A percentile compares a stretch with the other conserved stretches of the same genome.
phyloP scores from a whole-genome alignment of 2,888 invertebrate genomes.

The Mantis religiosa region DNA sequence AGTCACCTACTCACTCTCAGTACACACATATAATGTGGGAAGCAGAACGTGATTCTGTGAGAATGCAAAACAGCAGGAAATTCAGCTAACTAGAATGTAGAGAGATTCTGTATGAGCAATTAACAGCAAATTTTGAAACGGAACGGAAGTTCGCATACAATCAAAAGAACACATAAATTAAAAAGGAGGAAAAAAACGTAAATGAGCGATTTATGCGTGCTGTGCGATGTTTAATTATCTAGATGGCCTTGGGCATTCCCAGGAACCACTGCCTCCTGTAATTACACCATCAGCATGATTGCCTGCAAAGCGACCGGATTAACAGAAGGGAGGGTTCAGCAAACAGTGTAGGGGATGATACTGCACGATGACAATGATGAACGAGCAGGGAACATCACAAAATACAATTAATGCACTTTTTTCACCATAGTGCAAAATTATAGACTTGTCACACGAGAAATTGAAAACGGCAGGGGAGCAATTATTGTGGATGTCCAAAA shows the following conservation, averaged over 20 bases:
- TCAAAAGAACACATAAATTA: not conserved
- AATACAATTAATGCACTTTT: not conserved
- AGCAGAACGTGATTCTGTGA: too few species aligned
- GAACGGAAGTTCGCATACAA: too few species aligned
- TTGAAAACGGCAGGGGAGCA: not conserved
- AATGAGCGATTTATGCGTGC: not conserved
- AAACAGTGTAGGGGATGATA: not conserved
- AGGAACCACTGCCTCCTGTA: not conserved
- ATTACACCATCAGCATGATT: not conserved
- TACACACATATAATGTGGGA: too few species aligned
- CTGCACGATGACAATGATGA: not conserved
- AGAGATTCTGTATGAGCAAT: too few species aligned
- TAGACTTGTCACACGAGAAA: not conserved
- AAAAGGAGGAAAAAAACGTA: not conserved
- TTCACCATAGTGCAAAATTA: not conserved
- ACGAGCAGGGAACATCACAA: not conserved
- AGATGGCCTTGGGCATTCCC: not conserved
- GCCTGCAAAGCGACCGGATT: not conserved
- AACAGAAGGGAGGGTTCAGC: not conserved
- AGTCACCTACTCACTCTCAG: too few species aligned
- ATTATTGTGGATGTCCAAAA: not conserved
- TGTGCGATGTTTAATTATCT: not conserved
- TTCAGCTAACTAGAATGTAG: too few species aligned
- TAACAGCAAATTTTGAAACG: too few species aligned
- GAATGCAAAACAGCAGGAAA: too few species aligned